phyloP scores from a whole-genome alignment of 2,888 invertebrate species.

The Diploptera punctata region DNA sequence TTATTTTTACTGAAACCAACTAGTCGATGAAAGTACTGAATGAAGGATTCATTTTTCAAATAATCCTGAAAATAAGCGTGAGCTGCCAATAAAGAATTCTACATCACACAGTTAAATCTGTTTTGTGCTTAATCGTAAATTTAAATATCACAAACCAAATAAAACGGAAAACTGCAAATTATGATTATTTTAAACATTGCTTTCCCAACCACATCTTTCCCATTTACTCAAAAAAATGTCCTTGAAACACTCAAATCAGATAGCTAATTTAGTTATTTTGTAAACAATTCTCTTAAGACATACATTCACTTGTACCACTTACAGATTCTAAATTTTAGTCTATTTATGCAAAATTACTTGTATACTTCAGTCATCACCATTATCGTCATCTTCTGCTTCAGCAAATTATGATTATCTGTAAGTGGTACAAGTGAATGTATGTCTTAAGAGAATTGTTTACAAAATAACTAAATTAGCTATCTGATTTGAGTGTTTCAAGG shows the following conservation, averaged over 20 bases:
- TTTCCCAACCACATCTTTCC: background rate
- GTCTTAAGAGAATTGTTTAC: background rate
- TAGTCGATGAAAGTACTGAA: too few species aligned
- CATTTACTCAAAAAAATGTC: background rate
- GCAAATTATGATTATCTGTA: too few species aligned
- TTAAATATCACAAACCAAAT: too few species aligned
- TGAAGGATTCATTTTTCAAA: too few species aligned
- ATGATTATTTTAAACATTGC: too few species aligned
- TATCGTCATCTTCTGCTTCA: slow-evolving; percentile 43
- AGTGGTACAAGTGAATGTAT: slow-evolving; percentile 10
- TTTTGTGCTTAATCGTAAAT: too few species aligned
- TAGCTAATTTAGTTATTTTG: background rate
- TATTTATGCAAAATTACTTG: background rate
- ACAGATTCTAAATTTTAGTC: background rate
- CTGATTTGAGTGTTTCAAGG: slow-evolving; percentile 2
- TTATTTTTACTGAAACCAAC: too few species aligned
- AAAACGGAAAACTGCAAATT: too few species aligned
- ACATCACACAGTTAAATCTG: too few species aligned
- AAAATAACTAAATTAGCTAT: background rate
- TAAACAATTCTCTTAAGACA: background rate
- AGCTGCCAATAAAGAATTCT: too few species aligned
- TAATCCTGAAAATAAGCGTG: too few species aligned
- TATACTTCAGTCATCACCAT: slow-evolving; percentile 32
- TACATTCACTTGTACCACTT: slow-evolving; percentile 11
- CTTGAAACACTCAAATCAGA: background rate